These are phyloP conservation scores for Cynopterus sphinx DNA, from an alignment of 2,797 vertebrate genomes.

Conservation along the genomic window DNA sequence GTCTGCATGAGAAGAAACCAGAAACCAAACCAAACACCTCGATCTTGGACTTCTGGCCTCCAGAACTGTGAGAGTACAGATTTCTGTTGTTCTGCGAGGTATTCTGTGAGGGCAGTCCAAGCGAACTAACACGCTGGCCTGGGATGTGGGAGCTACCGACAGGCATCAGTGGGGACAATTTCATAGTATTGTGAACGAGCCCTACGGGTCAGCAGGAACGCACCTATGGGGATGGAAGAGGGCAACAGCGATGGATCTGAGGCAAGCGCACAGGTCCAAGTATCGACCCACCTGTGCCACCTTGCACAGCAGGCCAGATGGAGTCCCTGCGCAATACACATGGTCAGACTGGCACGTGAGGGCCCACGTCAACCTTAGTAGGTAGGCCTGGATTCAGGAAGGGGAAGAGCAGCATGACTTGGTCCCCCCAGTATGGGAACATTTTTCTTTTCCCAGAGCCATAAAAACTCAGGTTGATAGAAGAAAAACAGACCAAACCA, in stretches of 20 bases:
- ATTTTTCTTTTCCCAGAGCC: background rate
- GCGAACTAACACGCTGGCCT: background rate
- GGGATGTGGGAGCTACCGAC: background rate
- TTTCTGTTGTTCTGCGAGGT: background rate
- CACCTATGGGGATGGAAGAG: background rate
- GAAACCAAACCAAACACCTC: background rate
- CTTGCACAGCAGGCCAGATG: background rate
- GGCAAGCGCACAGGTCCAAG: background rate
- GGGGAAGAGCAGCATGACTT: background rate
- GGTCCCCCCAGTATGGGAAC: background rate
- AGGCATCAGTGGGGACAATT: background rate
- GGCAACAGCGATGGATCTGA: background rate
- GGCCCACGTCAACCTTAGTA: background rate
- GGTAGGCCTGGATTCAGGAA: background rate
- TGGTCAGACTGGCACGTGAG: background rate
- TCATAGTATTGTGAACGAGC: background rate
- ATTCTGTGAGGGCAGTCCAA: background rate
- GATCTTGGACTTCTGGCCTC: background rate
- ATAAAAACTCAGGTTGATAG: background rate
- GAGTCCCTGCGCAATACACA: background rate
- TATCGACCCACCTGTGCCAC: background rate
- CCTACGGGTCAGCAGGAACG: no score
- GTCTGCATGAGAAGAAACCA: background rate
- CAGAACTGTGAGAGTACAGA: background rate
- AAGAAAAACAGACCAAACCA: constrained; percentile 52